These are phyloP conservation scores for Lordiphosa mommai DNA, from an alignment of 1,140 invertebrate genomes.

Conservation along the genomic window DNA sequence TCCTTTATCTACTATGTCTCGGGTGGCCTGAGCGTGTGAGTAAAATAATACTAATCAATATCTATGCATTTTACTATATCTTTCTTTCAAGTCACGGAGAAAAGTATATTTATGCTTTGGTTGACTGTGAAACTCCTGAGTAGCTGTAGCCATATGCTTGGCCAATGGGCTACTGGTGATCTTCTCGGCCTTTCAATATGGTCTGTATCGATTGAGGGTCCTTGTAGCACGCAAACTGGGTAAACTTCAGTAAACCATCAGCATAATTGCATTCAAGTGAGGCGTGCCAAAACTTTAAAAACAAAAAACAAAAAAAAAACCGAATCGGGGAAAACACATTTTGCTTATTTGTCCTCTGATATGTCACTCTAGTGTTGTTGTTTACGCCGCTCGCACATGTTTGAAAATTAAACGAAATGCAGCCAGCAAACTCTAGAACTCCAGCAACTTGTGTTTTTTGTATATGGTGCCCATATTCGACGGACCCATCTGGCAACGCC, in stretches of 20 bases:
- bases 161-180: background rate
- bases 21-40: slow-evolving; percentile 84
- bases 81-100: slow-evolving; percentile 15
- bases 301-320: background rate
- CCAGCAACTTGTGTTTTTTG: background rate
- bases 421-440: background rate
- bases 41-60: no score
- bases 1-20: slow-evolving; percentile 84
- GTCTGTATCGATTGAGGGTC: slow-evolving; percentile 36
- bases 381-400: slow-evolving; percentile 50
- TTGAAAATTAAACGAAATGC: slow-evolving; percentile 28
- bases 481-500: no score
- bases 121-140: slow-evolving; percentile 14
- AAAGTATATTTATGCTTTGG: slow-evolving; percentile 19
- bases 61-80: no score
- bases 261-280: slow-evolving; percentile 13
- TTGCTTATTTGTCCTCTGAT: slow-evolving; percentile 15
- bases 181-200: slow-evolving; percentile 25
- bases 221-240: slow-evolving; percentile 24
- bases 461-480: no score
- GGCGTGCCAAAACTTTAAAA: slow-evolving; percentile 8
- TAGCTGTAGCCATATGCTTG: fast-evolving
- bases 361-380: slow-evolving; percentile 27
- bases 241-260: slow-evolving; percentile 9
- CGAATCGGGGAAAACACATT: background rate